These are phyloP conservation scores for Macrotis lagotis DNA, from an alignment of 2,113 vertebrate species.

Conservation along the genomic window DNA sequence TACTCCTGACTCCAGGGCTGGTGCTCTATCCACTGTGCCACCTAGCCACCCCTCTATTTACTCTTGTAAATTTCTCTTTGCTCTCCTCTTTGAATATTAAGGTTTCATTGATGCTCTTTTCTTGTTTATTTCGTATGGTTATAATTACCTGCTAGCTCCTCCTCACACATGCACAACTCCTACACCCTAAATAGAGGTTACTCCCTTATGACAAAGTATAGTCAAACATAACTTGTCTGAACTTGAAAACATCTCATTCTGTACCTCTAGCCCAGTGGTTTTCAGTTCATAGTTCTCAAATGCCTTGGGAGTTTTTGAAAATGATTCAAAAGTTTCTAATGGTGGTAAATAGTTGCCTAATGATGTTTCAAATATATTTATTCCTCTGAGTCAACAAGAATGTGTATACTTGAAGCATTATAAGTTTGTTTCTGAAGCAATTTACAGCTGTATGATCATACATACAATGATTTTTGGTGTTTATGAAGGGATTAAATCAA, in stretches of 20 bases:
- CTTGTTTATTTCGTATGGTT: background rate
- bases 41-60: too few relatives aligned
- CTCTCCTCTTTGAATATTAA: background rate
- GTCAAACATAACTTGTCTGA: background rate
- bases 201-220: background rate
- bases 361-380: background rate
- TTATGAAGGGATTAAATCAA: background rate
- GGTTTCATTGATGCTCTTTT: background rate
- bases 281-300: background rate
- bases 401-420: background rate
- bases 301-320: background rate
- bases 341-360: background rate
- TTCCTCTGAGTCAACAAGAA: background rate
- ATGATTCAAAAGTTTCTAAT: background rate
- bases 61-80: background rate
- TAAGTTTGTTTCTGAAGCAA: background rate
- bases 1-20: too few relatives aligned
- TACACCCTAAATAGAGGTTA: background rate
- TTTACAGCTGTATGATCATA: background rate
- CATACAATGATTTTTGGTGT: background rate
- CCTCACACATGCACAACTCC: background rate
- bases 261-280: background rate
- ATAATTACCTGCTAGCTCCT: background rate
- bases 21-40: too few relatives aligned
- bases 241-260: background rate